Evolutionary conservation across 2,113 vertebrate species (phyloP), one percentile per base, ranked within the genome.

Genomic region (Ctenodactylus gundi): DNA sequence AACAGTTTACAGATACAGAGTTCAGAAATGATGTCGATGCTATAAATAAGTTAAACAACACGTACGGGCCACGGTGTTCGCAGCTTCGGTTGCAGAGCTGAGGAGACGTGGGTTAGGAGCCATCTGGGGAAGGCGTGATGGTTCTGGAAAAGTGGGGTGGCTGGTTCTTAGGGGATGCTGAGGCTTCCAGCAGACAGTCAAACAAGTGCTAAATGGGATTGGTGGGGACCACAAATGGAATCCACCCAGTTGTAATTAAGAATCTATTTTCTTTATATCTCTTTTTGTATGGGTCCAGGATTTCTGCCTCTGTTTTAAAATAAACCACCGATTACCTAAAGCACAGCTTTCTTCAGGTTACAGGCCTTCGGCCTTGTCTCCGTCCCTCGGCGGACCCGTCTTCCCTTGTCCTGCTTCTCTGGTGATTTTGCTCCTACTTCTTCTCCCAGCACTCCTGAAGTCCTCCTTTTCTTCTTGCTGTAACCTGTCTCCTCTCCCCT

Each of bases 301-400:
- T 76, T 65, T 89, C 60, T 15, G 4, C 68, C 49, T 86, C 39
- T 83, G 17, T 70, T 72, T 65, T 49, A 27, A 72, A 88, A 75
- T 41, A 89, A 81, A 23, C 18, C 15, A 53, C 13, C 11, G 13
- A 70, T 23, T 14, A 18, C 31, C 12, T 46, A 44, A 41, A 85
- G 64, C 27, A 39, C 2, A 11, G 72, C 20, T 49, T 36, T 75
- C 70, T 17, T 21, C 14, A 9, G 29, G 49, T 46, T 60, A 46
- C 25, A 34, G 18, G 27, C 10, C 78, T 23, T 1, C 6, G 7
- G 41, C 39, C 21, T 25, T 0, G 0, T 25, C 57, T 68, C 3
- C n/a, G 85, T 96, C 70, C 75, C 55, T 58, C 41, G 93, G 55
- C 75, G 85, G 76, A 77, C 85, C 41, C n/a, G n/a, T n/a, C n/a